Conservation (phyloP, 2,113 vertebrate genomes). For the Gadus macrocephalus region DNA sequence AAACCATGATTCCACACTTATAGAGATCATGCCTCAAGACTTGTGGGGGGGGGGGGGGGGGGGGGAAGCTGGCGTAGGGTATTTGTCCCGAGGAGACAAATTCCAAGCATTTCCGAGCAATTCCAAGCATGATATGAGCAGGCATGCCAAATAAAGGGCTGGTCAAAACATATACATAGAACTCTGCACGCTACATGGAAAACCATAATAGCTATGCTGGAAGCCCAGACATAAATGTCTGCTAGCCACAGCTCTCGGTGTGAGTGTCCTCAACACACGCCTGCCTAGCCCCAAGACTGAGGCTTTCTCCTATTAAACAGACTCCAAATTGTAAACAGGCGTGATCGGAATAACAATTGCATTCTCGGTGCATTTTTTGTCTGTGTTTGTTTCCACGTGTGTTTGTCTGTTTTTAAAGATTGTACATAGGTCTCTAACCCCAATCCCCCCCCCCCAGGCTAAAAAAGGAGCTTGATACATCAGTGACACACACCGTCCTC, state of each 20-base stretch:
- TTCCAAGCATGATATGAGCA: constrained; percentile 69
- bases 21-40: constrained; percentile 16
- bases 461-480: constrained; percentile 43
- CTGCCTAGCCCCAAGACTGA: constrained; percentile 30
- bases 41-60: constrained; percentile 8
- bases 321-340: constrained; percentile 45
- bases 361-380: constrained; percentile 38
- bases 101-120: constrained; percentile 66
- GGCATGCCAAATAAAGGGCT: constrained; percentile 65
- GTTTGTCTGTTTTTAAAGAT: constrained; percentile 47
- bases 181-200: constrained; percentile 71
- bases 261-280: constrained; percentile 23
- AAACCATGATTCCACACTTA: constrained; percentile 2
- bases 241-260: constrained; percentile 57
- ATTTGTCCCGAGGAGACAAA: constrained; percentile 56
- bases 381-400: not conserved
- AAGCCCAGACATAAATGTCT: constrained; percentile 60
- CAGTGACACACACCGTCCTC: constrained; percentile 31
- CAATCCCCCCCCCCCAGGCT: not conserved
- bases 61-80: constrained; percentile 24
- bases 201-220: constrained; percentile 73
- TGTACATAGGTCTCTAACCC: constrained; percentile 46
- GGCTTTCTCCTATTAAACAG: constrained; percentile 42
- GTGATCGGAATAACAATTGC: constrained; percentile 52
- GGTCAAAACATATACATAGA: constrained; percentile 70